Base-by-base conservation (phyloP, 2,797 vertebrate species). In the Danio aesculapii region DNA sequence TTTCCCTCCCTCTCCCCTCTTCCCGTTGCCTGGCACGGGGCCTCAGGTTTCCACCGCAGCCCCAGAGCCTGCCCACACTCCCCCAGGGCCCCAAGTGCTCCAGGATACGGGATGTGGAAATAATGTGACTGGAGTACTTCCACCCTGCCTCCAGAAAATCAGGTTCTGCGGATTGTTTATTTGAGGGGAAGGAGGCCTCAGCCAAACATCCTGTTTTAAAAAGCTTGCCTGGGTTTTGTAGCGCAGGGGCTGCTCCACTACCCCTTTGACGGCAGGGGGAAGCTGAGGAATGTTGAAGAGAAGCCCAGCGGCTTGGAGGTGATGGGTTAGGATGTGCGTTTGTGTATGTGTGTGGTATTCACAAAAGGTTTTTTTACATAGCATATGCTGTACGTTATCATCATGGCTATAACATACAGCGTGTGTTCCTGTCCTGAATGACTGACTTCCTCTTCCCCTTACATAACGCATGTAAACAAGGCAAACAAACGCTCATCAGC, bases 151-250 rank as follows among this genome's bases (percentile, higher is more conserved):
- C 92, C 93, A 92, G 86, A 92, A 95, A 95, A 95, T 94, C 92
- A 95, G 95, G 91, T 93, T 93, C 92, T 93, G 92, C 90, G 91
- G 94, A 94, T 95, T 97, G 95, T 97, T 98, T 97, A 96, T 96
- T 95, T 95, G 95, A 95, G 95, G 95, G 94, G 93, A 95, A 94
- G 94, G 94, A 95, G 93, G 94, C 95, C 93, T 94, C 93, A 90
- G 93, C 94, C 95, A 96, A 96, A 95, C 96, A 95, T 97, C 95
- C 96, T 97, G 95, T 95, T 96, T 95, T 93, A 94, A 95, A 94
- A 89, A 94, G 93, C 91, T 85, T 84, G 92, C 92, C 92, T 91
- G 89, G 88, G 89, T 93, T 93, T 92, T 92, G 92, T 91, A 93
- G 93, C 90, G 12, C 83, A 73, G 77, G 83, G 81, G 86, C 77